Conservation (phyloP, 2,113 vertebrate genomes). For the Rhynchomys soricoides region DNA sequence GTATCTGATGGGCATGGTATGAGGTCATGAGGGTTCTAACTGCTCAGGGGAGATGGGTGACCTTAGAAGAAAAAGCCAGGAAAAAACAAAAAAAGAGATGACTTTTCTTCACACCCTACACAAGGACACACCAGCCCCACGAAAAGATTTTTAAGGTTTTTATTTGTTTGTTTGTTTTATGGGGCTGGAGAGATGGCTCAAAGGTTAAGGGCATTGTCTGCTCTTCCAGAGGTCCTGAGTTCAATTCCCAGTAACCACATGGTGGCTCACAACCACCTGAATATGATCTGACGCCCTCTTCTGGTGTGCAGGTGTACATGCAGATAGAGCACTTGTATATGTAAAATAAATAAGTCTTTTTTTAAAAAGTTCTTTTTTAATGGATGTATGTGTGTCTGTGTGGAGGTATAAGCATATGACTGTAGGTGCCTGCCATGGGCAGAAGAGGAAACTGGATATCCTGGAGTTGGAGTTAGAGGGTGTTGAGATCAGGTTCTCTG, state of each 20-base stretch:
- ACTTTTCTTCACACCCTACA: not conserved
- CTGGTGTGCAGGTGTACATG: too few species aligned
- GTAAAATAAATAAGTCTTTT: too few species aligned
- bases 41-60: not conserved
- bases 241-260: too few species aligned
- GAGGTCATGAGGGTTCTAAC: too few species aligned
- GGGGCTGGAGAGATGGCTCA: too few species aligned
- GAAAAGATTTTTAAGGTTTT: too few species aligned
- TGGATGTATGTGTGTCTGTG: not conserved
- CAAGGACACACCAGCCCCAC: not conserved
- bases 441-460: not conserved
- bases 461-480: not conserved
- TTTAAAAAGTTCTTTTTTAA: not conserved
- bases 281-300: too few species aligned
- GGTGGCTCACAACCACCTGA: too few species aligned
- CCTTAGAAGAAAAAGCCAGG: not conserved
- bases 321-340: too few species aligned
- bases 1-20: not conserved
- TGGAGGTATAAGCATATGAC: not conserved
- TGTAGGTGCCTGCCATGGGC: not conserved
- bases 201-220: too few species aligned
- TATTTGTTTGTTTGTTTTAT: too few species aligned
- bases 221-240: too few species aligned
- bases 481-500: not conserved
- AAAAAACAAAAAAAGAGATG: not conserved